Evolutionary conservation across 1,140 invertebrate species (phyloP), one percentile per base, ranked within the genome.

Genomic region (Hyles vespertilio): DNA sequence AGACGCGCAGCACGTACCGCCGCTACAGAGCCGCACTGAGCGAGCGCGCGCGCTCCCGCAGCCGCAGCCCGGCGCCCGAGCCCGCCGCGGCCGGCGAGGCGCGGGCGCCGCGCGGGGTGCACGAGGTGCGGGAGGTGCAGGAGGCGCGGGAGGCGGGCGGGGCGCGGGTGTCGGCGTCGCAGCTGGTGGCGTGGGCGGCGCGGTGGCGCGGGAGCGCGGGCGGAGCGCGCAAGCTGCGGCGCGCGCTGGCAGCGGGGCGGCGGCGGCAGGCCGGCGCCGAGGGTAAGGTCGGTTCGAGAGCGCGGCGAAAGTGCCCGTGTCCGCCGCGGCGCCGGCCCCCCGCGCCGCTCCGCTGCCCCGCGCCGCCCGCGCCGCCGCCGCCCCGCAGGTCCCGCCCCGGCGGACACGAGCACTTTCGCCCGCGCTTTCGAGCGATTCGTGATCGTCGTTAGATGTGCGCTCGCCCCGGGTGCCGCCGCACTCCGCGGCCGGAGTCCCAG

Each of bases 141-240:
- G 59, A 63, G 66, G 91, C 92, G 7, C 92, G 92, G 5, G 92
- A 93, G 36, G 92, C 92, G 70, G 91, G 89, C 64, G 93, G 93
- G 81, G 91, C 67, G 91, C 89, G 86, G 58, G 88, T 87, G 55
- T 34, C n/a, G 3, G 56, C 48, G 48, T 51, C 56, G 48, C 32
- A 48, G 56, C 48, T 58, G 56, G 48, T 51, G 57, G 50, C 36
- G 40, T 11, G 11, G 57, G 57, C 51, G 57, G 57, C 56, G 48
- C 44, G 34, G 45, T 7, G 12, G 50, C 5, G 22, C 40, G 40
- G 50, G 32, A 40, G 52, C 44, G 58, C 47, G 49, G 32, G 10
- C 47, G 49, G 22, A 2, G 45, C 90, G 91, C 65, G 90, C 92
- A 66, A 52, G 40, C 87, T 88, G 93, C 93, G 82, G 51, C 33